Base-by-base conservation (phyloP, 2,797 vertebrate genomes). In the Pseudochromis fuscus region DNA sequence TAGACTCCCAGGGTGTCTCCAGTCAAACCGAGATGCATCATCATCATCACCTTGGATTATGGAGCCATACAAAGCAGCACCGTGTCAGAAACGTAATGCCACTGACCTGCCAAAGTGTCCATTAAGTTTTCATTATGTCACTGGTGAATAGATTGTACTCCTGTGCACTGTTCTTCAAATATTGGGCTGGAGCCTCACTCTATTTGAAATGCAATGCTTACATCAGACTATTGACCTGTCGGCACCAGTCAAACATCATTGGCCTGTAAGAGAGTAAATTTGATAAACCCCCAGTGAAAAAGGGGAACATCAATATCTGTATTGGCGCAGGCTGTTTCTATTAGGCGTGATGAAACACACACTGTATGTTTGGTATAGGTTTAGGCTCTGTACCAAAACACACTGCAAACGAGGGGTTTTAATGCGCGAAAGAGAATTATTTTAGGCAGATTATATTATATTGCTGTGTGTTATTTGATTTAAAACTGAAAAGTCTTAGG, bases 71-170 rank as follows among this genome's bases (percentile, higher is more conserved):
- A 28, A 64, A 63, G 69, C 66, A 72, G 58, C 37, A 13, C 3
- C 13, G 60, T 72, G 48, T 69, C 75, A 57, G 67, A 55, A 83
- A 87, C 16, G 8, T 30, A 69, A 84, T 62, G 65, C 75, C 33
- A 30, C 75, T 18, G 55, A 75, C 64, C 72, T 61, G 53, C 72
- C 72, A 70, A 72, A 86, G 58, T 66, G 67, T 79, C 80, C 78
- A 85, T 89, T 86, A 89, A 85, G 49, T 83, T 87, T 90, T 87
- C 77, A 92, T 92, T 79, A 82, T 38, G 63, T 44, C 42, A 37
- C 48, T 35, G 70, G 50, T 42, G 81, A 84, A 67, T 31, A 63
- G 64, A 62, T 13, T 49, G 60, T 86, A 82, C 42, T 61, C 19
- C 25, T 18, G 19, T 28, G 44, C n/a, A 30, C 6, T 68, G 10